A percentile compares a stretch with the other conserved stretches of the same genome.
Conservation (phyloP, 2,113 vertebrate genomes). For the Saccopteryx bilineata region DNA sequence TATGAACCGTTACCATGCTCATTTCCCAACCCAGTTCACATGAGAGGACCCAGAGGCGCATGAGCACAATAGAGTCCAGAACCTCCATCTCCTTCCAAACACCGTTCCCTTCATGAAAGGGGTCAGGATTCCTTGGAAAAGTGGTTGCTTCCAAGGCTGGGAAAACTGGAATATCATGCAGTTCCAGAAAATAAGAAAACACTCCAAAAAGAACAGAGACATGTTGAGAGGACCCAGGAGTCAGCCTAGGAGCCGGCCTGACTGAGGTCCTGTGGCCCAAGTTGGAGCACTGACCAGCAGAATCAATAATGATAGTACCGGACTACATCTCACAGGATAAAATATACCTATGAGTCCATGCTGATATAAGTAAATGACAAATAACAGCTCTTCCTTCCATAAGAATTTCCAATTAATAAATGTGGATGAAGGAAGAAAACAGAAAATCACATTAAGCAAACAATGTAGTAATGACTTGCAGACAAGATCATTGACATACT, state of each 20-base stretch:
- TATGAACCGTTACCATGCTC: rapidly evolving
- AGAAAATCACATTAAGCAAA: slow-evolving; percentile 33
- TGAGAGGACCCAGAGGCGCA: background rate
- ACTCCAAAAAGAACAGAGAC: background rate
- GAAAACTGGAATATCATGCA: background rate
- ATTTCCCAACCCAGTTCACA: background rate
- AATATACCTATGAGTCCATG: background rate
- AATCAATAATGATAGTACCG: background rate
- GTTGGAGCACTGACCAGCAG: background rate
- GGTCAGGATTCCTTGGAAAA: background rate
- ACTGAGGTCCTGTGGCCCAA: background rate
- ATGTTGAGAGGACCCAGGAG: background rate
- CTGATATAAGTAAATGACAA: background rate
- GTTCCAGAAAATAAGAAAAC: background rate
- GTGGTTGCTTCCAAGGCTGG: background rate
- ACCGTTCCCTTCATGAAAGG: background rate
- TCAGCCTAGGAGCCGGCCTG: background rate
- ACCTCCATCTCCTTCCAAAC: background rate
- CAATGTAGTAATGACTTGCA: background rate
- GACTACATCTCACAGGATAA: background rate
- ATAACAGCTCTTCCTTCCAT: background rate
- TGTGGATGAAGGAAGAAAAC: background rate
- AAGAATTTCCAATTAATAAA: background rate
- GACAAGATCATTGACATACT: background rate
- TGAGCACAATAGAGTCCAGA: background rate